Evolutionary conservation across 2,888 invertebrate genomes (phyloP), one percentile per base, ranked within the genome.

Genomic region (Sclerodermus sp.): DNA sequence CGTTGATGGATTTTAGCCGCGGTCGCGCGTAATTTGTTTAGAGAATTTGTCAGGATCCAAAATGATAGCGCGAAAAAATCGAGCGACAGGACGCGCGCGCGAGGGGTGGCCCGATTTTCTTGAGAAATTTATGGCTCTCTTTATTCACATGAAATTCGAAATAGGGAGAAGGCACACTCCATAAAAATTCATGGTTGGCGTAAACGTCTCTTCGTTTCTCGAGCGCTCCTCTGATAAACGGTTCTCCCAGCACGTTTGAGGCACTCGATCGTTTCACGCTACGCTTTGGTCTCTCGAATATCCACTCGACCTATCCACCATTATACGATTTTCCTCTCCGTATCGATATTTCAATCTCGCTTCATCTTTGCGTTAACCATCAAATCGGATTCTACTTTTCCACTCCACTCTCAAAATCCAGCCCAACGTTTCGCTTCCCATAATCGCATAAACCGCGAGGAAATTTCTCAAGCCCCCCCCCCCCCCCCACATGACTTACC

Each of bases 181-280:
- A 57, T 60, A 66, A 66, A 66, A 64, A 64, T 66, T 64, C 67
- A 61, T 64, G 53, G 47, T 44, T 47, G 44, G 42, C 38, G 53
- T 51, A 49, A 55, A 49, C 43, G 54, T 46, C 48, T 45, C 46
- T 18, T 42, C 40, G 38, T 36, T 47, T 46, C 42, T 46, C 49
- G 52, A 51, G 47, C 29, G 9, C 29, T 40, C 55, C 47, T n/a
- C n/a, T 39, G 48, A 51, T 50, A 57, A 55, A 53, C 54, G 34
- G 23, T 12, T 34, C 34, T 34, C 12, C 13, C 34, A 12, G n/a
- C 13, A 34, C 34, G 23, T 8, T 23, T 23, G 13, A 12, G 34
- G 6, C 13, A 23, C n/a, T 41, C 29, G 3, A 18, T 13, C 29
- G 23, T 41, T 13, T 18, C 2, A 23, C 29, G 1, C 6, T n/a